Percentiles rank a stretch among this genome's conserved stretches.
phyloP scores from a whole-genome alignment of 2,113 vertebrate genomes.

The Anolis carolinensis region DNA sequence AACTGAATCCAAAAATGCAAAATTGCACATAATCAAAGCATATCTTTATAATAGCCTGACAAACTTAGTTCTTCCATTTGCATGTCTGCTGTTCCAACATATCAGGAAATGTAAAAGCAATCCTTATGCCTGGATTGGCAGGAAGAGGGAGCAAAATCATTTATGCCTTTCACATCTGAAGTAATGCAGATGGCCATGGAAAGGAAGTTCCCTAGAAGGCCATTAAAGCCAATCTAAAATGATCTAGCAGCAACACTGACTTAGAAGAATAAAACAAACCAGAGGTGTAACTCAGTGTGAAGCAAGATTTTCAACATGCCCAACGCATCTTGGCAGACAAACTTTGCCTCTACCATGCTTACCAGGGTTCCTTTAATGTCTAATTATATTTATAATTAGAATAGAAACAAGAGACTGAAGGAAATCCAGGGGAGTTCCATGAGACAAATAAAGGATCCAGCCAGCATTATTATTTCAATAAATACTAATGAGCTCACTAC shows the following conservation, averaged over 20 bases:
- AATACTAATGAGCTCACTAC: slow-evolving; percentile 24
- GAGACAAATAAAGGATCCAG: neutral
- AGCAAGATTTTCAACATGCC: slow-evolving; percentile 1
- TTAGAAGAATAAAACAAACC: neutral
- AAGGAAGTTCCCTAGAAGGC: neutral
- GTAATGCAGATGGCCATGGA: neutral
- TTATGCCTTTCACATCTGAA: neutral
- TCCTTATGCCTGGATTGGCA: neutral
- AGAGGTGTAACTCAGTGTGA: slow-evolving; percentile 6
- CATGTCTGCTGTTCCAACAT: neutral
- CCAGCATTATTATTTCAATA: slow-evolving; percentile 16
- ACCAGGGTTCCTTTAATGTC: neutral
- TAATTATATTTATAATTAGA: slow-evolving; percentile 2
- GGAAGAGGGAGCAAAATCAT: neutral
- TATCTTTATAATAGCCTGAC: neutral
- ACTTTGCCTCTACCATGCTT: slow-evolving; percentile 10
- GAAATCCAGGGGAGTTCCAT: slow-evolving; percentile 22
- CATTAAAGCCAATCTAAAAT: neutral
- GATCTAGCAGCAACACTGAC: neutral
- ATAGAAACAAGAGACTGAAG: neutral
- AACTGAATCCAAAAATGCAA: too few relatives aligned
- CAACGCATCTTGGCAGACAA: slow-evolving; percentile 13
- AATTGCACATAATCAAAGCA: neutral
- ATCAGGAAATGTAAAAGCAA: neutral
- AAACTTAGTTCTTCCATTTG: neutral